Percentiles rank a stretch among this genome's conserved stretches.
These are phyloP conservation scores for Sciurus carolinensis DNA, from an alignment of 2,797 vertebrate genomes.

Conservation along the genomic window DNA sequence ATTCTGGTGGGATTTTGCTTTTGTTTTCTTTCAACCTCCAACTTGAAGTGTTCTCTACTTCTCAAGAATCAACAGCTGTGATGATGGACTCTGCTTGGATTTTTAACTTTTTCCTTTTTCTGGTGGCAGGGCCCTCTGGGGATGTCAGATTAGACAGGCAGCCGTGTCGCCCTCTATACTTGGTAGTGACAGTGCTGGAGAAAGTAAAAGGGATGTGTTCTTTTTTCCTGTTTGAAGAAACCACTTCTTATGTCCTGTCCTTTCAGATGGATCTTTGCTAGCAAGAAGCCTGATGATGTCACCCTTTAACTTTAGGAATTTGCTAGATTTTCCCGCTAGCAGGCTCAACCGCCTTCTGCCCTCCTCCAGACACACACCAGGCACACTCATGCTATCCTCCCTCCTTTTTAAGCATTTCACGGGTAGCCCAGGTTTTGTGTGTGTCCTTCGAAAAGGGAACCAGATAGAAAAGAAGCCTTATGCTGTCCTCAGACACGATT, in stretches of 20 bases:
- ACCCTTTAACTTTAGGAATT: slow-evolving; percentile 87
- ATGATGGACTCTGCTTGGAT: slow-evolving; percentile 1
- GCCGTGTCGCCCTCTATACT: not conserved
- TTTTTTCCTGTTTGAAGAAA: not conserved
- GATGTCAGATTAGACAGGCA: not conserved
- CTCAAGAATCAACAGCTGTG: slow-evolving; percentile 13
- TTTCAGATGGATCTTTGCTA: slow-evolving; percentile 57
- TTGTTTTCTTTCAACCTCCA: not conserved
- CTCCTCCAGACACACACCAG: slow-evolving; percentile 73
- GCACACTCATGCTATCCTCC: slow-evolving; percentile 75
- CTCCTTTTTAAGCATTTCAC: slow-evolving; percentile 21
- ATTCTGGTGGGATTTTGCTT: not conserved
- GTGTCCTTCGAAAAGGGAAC: slow-evolving; percentile 42
- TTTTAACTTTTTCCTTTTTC: not conserved
- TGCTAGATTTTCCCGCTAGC: slow-evolving; percentile 82
- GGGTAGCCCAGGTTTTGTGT: not conserved
- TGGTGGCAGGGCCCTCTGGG: not conserved
- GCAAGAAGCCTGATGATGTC: slow-evolving; percentile 61
- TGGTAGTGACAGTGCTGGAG: not conserved
- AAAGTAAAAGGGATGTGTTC: not conserved
- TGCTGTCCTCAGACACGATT: slow-evolving; percentile 52
- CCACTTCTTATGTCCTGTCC: slow-evolving; percentile 40
- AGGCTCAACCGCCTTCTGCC: slow-evolving; percentile 70
- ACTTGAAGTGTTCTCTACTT: slow-evolving; percentile 5
- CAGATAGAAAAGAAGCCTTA: slow-evolving; percentile 13